These are phyloP conservation scores for Buathra laborator DNA, from an alignment of 2,888 invertebrate species.

Conservation along the genomic window DNA sequence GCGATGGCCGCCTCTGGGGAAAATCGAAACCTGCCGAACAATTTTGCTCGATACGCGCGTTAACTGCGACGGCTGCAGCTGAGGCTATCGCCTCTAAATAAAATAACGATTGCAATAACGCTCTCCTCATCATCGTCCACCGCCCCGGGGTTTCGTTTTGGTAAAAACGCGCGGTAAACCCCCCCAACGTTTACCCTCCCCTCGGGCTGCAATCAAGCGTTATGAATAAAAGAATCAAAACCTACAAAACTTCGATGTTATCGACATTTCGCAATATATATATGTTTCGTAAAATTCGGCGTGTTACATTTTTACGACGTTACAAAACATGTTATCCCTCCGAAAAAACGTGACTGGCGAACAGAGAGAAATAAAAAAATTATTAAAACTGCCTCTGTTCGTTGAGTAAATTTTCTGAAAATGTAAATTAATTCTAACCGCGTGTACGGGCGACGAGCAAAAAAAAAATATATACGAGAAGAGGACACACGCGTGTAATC, in stretches of 20 bases:
- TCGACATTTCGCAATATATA: neutral
- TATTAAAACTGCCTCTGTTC: neutral
- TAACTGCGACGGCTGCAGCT: neutral
- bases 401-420: neutral
- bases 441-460: neutral
- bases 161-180: neutral
- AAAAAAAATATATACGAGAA: constrained; percentile 9
- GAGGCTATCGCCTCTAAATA: constrained; percentile 25
- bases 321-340: neutral
- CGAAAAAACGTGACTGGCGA: neutral
- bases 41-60: constrained; percentile 5
- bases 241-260: neutral
- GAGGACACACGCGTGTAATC: constrained; percentile 40
- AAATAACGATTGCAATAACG: constrained; percentile 49
- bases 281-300: neutral
- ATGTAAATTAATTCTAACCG: constrained; percentile 17
- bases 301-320: neutral
- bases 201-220: neutral
- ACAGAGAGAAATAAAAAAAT: neutral
- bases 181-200: neutral
- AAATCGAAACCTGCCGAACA: constrained; percentile 31
- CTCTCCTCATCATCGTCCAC: constrained; percentile 11
- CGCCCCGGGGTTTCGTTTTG: neutral
- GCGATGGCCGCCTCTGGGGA: constrained; percentile 12
- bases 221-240: neutral